These are phyloP conservation scores for Chamaedrilus cognettii DNA, from an alignment of 2,888 invertebrate genomes.

Conservation along the genomic window DNA sequence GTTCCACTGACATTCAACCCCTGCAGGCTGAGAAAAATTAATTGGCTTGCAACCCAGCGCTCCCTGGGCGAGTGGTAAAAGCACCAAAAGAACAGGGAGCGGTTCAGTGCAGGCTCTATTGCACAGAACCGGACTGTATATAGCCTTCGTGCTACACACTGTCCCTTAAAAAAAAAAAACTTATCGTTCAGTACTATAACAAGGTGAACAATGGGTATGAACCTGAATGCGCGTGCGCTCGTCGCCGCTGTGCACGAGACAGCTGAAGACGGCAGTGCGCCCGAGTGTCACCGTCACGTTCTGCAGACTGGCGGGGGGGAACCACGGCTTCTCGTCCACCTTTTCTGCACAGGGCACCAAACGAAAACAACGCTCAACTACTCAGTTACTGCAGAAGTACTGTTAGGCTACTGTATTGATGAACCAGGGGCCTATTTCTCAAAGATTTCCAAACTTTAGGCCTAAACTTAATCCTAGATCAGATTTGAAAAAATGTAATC, in stretches of 20 bases:
- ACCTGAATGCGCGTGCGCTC: not conserved
- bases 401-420: too few species aligned
- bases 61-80: too few species aligned
- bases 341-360: too few species aligned
- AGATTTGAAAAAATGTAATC: too few species aligned
- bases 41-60: too few species aligned
- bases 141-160: not conserved
- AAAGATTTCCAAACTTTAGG: too few species aligned
- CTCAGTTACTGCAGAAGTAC: not conserved
- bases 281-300: not conserved
- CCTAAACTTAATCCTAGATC: too few species aligned
- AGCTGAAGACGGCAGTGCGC: not conserved
- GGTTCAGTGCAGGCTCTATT: not conserved
- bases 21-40: too few species aligned
- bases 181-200: not conserved
- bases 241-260: not conserved
- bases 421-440: too few species aligned
- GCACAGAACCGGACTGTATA: not conserved
- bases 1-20: too few species aligned
- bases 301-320: not conserved
- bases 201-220: not conserved
- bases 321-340: not conserved
- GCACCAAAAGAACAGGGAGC: too few species aligned
- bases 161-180: not conserved
- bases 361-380: too few species aligned